phyloP scores from a whole-genome alignment of 2,888 invertebrate species.

The Amiota minor region DNA sequence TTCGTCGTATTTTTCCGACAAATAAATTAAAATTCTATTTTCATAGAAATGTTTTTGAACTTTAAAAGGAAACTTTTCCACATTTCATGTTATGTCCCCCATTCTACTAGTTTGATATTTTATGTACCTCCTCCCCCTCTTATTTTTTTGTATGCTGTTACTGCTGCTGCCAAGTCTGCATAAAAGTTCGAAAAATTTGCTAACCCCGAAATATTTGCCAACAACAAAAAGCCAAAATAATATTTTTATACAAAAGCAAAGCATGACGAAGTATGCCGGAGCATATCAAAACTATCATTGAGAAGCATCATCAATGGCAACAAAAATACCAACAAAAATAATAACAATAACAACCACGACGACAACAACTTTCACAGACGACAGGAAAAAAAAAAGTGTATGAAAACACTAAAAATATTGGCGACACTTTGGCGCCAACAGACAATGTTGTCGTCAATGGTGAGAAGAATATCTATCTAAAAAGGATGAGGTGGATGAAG shows the following conservation, averaged over 20 bases:
- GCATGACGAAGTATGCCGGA: not conserved
- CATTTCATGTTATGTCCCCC: not conserved
- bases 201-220: not conserved
- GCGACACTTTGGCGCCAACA: constrained; percentile 54
- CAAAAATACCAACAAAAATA: constrained; percentile 1
- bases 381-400: constrained; percentile 12
- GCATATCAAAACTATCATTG: constrained; percentile 20
- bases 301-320: constrained; percentile 18
- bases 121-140: too few species aligned
- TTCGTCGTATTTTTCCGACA: not conserved
- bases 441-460: not conserved
- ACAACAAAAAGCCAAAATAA: not conserved
- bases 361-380: constrained; percentile 8
- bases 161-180: constrained; percentile 21
- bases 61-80: constrained; percentile 11
- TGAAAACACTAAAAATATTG: constrained; percentile 50
- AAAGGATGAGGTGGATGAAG: too few species aligned
- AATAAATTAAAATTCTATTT: constrained; percentile 5
- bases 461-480: not conserved
- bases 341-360: not conserved
- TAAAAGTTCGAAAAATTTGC: constrained; percentile 19
- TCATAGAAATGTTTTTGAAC: not conserved
- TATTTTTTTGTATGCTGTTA: not conserved
- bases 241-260: not conserved
- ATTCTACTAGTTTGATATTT: not conserved